These are phyloP conservation scores for Luehdorfia chinensis DNA, from an alignment of 1,140 invertebrate species.

Conservation along the genomic window DNA sequence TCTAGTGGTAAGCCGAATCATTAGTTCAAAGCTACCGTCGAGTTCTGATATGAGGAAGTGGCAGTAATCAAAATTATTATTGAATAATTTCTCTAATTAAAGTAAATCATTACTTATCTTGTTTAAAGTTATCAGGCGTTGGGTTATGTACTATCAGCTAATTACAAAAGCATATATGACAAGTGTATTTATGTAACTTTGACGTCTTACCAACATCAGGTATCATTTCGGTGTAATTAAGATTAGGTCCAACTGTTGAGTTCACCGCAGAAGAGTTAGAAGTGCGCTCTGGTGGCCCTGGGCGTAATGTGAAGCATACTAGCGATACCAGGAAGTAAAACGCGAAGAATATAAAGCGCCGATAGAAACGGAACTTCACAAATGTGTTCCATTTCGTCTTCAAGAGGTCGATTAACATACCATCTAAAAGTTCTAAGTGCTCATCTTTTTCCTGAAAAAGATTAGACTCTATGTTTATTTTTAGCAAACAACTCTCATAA, in stretches of 20 bases:
- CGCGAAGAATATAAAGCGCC: conserved; percentile 93
- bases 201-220: conserved; percentile 52
- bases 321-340: conserved; percentile 93
- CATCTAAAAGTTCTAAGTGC: conserved; percentile 97
- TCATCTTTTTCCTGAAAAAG: conserved; percentile 92
- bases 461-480: too few species aligned
- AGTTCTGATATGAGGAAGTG: too few species aligned
- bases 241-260: conserved; percentile 32
- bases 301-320: conserved; percentile 91
- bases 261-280: conserved; percentile 50
- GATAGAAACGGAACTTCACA: conserved; percentile 95
- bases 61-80: too few species aligned
- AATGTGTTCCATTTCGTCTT: conserved; percentile 99
- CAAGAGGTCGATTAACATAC: conserved; percentile 94
- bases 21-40: too few species aligned
- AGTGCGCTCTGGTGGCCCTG: conserved; percentile 80
- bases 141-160: too few species aligned
- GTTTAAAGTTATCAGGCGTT: too few species aligned
- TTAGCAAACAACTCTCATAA: too few species aligned
- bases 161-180: too few species aligned
- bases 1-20: too few species aligned
- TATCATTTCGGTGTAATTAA: conserved; percentile 48
- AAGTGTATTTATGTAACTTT: too few species aligned
- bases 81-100: too few species aligned
- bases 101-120: too few species aligned